These are phyloP conservation scores for Catostylus mosaicus DNA, from an alignment of 30 jellyfish, hydroid and myxozoan genomes.

Conservation along the genomic window DNA sequence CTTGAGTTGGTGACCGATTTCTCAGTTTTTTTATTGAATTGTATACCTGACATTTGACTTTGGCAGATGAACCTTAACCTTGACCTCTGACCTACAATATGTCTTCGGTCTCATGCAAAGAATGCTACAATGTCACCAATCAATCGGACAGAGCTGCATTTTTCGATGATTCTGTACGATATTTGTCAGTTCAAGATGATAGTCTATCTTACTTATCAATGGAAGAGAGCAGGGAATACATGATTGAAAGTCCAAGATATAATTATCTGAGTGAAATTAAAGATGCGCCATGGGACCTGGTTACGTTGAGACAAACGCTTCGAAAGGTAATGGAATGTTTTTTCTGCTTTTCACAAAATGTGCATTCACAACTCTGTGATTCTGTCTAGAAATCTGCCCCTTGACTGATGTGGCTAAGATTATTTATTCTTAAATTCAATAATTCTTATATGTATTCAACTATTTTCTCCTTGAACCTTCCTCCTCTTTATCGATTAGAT, in stretches of 20 bases:
- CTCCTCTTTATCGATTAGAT: too few relatives aligned
- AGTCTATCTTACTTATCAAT: slow-evolving; percentile 12
- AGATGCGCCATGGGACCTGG: slow-evolving; percentile 58
- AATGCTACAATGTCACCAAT: slow-evolving; percentile 20
- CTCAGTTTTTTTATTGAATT: background rate
- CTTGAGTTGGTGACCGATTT: background rate
- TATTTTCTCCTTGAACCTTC: too few relatives aligned
- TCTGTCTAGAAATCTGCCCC: too few relatives aligned
- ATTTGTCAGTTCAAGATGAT: slow-evolving; percentile 58
- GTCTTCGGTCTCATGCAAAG: slow-evolving; percentile 43
- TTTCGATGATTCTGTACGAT: slow-evolving; percentile 46
- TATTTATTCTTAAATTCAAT: too few relatives aligned
- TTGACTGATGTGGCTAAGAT: too few relatives aligned
- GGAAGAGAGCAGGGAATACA: slow-evolving; percentile 53
- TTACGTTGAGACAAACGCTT: slow-evolving; percentile 19
- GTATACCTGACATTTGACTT: background rate
- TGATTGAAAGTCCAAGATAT: slow-evolving; percentile 63
- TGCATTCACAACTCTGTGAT: too few relatives aligned
- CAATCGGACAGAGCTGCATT: slow-evolving; percentile 16
- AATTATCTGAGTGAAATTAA: slow-evolving; percentile 35
- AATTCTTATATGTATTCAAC: too few relatives aligned
- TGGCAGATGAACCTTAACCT: background rate
- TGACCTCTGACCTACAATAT: background rate
- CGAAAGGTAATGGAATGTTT: slow-evolving; percentile 69
- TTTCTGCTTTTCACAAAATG: too few relatives aligned